Percentiles rank a stretch among this genome's conserved stretches.
Conservation (phyloP, 2,113 vertebrate species). For the Antennarius striatus region DNA sequence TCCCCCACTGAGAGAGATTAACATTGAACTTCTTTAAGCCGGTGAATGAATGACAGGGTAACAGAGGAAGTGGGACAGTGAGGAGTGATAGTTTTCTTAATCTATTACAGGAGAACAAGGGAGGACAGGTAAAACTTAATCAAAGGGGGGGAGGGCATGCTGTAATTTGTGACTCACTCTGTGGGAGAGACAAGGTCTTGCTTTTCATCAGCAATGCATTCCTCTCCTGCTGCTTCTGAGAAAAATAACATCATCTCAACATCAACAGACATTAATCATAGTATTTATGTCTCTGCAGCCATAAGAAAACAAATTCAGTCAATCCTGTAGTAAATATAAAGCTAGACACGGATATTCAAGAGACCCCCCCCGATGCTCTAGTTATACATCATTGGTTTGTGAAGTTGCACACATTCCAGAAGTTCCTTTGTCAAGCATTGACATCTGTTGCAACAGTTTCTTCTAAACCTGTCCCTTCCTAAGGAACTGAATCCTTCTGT, state of each 20-base stretch:
- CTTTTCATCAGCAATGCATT: conserved; percentile 78
- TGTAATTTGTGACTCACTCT: conserved; percentile 76
- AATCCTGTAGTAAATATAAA: background rate
- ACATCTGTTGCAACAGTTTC: conserved; percentile 12
- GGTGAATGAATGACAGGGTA: conserved; percentile 22
- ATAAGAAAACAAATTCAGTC: conserved; percentile 3
- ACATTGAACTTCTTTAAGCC: conserved; percentile 51
- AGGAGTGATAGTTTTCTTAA: conserved; percentile 41
- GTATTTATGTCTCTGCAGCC: background rate
- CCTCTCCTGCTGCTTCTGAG: conserved; percentile 86
- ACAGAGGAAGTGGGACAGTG: background rate
- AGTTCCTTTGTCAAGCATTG: conserved; percentile 34
- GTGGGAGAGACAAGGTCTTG: conserved; percentile 81
- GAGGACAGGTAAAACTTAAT: conserved; percentile 58
- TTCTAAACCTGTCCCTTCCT: background rate
- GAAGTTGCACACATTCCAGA: conserved; percentile 38
- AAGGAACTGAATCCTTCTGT: conserved; percentile 8
- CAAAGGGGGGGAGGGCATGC: conserved; percentile 14
- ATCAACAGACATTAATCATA: conserved; percentile 24
- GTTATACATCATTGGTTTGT: background rate
- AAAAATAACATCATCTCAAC: conserved; percentile 41
- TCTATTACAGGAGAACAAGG: conserved; percentile 28
- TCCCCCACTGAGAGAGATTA: conserved; percentile 63
- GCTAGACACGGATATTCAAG: background rate
- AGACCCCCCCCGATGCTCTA: background rate